Evolutionary conservation across 2,113 vertebrate species (phyloP).

Genomic region (Monopterus albus): DNA sequence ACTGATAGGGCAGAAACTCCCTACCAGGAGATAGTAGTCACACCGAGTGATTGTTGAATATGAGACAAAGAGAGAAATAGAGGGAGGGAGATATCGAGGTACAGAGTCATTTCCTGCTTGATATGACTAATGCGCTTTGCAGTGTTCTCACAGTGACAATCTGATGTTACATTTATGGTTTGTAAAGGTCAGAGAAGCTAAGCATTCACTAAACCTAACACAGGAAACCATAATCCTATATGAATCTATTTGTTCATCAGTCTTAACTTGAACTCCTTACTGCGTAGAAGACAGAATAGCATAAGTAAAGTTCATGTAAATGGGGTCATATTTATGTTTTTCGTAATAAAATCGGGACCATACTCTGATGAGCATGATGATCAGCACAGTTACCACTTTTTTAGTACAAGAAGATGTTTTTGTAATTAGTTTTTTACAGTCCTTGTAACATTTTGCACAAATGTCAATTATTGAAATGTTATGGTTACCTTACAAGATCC

Average conservation of each 20-base stretch:
- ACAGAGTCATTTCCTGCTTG: constrained; percentile 37
- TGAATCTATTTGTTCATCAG: constrained; percentile 21
- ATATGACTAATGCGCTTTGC: constrained; percentile 45
- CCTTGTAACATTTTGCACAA: no score
- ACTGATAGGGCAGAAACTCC: constrained; percentile 63
- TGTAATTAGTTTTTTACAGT: no score
- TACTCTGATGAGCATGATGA: constrained; percentile 55
- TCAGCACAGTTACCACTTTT: no score
- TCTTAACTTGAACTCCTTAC: constrained; percentile 38
- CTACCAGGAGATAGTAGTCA: constrained; percentile 47
- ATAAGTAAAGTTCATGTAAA: constrained; percentile 54
- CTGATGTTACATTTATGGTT: constrained; percentile 17
- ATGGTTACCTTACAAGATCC: not conserved
- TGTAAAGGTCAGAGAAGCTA: constrained; percentile 41
- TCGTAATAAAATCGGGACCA: constrained; percentile 73
- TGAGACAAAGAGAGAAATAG: constrained; percentile 4
- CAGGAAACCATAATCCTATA: not conserved
- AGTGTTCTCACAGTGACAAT: constrained; percentile 25
- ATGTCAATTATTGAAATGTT: no score
- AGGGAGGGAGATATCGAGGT: constrained; percentile 1
- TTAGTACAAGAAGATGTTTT: no score
- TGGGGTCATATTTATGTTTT: constrained; percentile 70
- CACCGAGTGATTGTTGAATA: constrained; percentile 18
- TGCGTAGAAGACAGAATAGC: no score
- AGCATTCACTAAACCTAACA: constrained; percentile 2